Percentiles rank a stretch among this genome's conserved stretches.
Evolutionary conservation across 2,888 invertebrate species (phyloP).

Genomic region (Heliconius aoede): DNA sequence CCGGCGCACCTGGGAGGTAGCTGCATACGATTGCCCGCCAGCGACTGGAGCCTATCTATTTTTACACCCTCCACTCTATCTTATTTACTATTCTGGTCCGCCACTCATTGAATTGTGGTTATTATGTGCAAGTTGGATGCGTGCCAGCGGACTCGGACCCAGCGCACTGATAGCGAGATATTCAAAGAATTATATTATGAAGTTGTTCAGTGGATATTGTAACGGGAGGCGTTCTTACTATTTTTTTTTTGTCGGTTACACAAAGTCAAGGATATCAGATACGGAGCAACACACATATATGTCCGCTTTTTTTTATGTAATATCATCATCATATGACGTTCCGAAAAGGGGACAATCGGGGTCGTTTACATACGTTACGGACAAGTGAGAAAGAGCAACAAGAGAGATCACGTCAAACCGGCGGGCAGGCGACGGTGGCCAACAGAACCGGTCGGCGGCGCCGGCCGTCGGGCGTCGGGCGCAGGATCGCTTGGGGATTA

Average conservation of each 20-base stretch:
- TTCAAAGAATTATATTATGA: conserved; percentile 71
- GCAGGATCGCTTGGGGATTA: conserved; percentile 67
- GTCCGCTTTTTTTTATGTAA: conserved; percentile 31
- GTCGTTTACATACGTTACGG: conserved; percentile 78
- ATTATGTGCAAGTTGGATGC: conserved; percentile 83
- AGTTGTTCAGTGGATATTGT: conserved; percentile 40
- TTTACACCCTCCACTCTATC: conserved; percentile 81
- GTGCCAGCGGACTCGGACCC: conserved; percentile 77
- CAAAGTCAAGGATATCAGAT: conserved; percentile 38
- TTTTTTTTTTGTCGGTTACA: conserved; percentile 20
- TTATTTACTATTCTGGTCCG: conserved; percentile 84
- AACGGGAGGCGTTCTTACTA: conserved; percentile 35
- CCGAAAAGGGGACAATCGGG: conserved; percentile 62
- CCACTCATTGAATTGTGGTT: conserved; percentile 84
- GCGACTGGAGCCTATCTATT: conserved; percentile 80
- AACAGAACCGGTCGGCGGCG: conserved; percentile 81
- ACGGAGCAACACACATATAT: background rate
- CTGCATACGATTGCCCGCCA: conserved; percentile 73
- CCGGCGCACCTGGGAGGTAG: conserved; percentile 80
- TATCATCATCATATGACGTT: conserved; percentile 28
- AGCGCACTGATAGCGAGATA: conserved; percentile 77
- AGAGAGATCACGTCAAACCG: conserved; percentile 81
- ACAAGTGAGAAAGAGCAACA: conserved; percentile 73
- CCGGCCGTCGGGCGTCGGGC: conserved; percentile 69
- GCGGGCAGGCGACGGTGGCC: conserved; percentile 74